Base-by-base conservation (phyloP, 2,888 invertebrate genomes). In the Teleogryllus oceanicus region DNA sequence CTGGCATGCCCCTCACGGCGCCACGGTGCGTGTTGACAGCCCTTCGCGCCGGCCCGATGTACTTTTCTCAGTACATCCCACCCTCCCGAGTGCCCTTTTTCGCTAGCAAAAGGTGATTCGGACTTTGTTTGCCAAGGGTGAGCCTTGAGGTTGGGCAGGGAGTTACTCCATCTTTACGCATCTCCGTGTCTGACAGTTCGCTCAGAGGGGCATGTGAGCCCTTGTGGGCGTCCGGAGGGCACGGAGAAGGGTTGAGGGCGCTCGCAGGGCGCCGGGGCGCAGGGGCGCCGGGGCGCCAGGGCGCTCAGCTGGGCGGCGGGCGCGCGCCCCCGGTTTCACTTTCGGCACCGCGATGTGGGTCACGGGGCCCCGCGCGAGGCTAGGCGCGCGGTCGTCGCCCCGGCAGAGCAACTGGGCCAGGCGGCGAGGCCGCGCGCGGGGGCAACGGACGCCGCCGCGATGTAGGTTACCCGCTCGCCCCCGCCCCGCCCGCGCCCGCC, bases 341-440 rank as follows among this genome's bases (percentile, higher is more conserved):
- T 62, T 62, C 62, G 37, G 62, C 62, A 49, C 76, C 75, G 18
- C 77, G 62, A 81, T 81, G 79, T 80, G 84, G 84, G 84, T 85
- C 85, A 80, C 78, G 49, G 85, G 84, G 84, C 85, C 88, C 88
- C 86, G 85, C 85, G 85, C 85, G 89, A 89, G 77, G 77, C 77
- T 77, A 77, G n/a, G 50, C 13, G 4, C 37, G n/a, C 77, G 77
- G 50, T 50, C 77, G 49, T 20, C 51, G 49, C 78, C 74, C 78
- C 74, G 74, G 20, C 78, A 10, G 12, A 24, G 78, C 75, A 78
- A 11, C n/a, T 62, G 62, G 62, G 62, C 62, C 62, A 62, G 16
- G n/a, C 62, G 13, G 16, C 62, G 62, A 62, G 62, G 62, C 62
- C 62, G n/a, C 2, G 62, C 62, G n/a, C 62, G 62, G 62, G 50